A percentile compares a stretch with the other conserved stretches of the same genome.
Evolutionary conservation across 2,113 vertebrate species (phyloP).

Genomic region (Apteryx mantelli): DNA sequence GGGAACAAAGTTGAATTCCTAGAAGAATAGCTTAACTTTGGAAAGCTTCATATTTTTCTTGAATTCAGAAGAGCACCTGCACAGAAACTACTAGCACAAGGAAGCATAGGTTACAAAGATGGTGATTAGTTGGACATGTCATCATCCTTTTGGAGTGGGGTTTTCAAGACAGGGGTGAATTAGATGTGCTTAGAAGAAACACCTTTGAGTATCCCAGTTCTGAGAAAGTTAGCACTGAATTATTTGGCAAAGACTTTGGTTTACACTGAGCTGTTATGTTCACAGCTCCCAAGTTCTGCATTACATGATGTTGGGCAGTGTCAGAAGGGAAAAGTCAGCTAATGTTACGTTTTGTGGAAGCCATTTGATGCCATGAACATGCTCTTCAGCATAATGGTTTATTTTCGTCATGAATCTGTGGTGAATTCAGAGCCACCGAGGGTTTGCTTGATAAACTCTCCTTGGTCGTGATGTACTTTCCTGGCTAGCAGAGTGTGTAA

Average conservation of each 20-base stretch:
- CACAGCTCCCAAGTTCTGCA: neutral
- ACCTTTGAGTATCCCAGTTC: fast-evolving
- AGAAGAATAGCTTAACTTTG: neutral
- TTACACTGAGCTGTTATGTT: fast-evolving
- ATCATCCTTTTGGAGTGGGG: neutral
- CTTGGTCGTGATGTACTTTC: neutral
- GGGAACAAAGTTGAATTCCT: neutral
- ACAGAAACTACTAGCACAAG: neutral
- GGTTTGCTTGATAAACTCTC: neutral
- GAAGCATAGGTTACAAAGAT: neutral
- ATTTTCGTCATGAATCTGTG: neutral
- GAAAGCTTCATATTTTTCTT: neutral
- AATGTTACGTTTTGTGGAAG: neutral
- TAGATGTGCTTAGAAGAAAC: neutral
- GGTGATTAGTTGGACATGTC: neutral
- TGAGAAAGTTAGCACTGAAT: neutral
- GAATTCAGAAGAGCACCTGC: neutral
- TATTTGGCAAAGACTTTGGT: neutral
- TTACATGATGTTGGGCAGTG: fast-evolving
- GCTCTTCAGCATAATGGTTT: neutral
- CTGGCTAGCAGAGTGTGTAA: neutral
- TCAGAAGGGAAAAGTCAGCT: neutral
- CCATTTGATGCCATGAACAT: fast-evolving
- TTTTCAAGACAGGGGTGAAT: neutral
- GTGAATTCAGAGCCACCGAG: neutral